Base-by-base conservation (phyloP, 2,888 invertebrate genomes). In the Lottia gigantea region DNA sequence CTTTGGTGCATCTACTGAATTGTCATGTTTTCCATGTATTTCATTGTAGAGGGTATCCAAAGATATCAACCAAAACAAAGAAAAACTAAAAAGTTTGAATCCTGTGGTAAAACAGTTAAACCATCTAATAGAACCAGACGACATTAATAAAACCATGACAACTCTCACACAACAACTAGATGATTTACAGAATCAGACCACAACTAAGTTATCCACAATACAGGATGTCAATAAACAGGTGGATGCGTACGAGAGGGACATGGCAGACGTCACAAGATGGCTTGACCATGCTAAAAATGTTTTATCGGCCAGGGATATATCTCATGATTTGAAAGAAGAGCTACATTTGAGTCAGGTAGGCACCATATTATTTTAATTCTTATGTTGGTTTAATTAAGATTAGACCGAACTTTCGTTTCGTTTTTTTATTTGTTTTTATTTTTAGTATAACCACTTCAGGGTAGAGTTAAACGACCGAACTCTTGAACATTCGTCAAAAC, bases 221-320 rank as follows among this genome's bases (percentile, higher is more conserved):
- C 95, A 95, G 91, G 97, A 97, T 90, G 93, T 95, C 68, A 93
- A 94, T 65, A 96, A 96, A 88, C 96, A 97, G 90, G 97, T 97
- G 95, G 96, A 96, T 87, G 95, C 97, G 89, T 97, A 96, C 89
- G 96, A 97, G 89, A 94, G 92, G 88, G 97, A 97, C 89, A 92
- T 97, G 88, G 94, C 95, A 88, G 96, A 97, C 81, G 94, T 95
- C 64, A 93, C 93, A 74, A 91, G 91, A 78, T 97, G 96, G 96
- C 92, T 96, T 80, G 96, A 96, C 74, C 95, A 95, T 85, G 93
- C 95, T 12, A 91, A 92, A 78, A 92, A 78, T 11, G 78, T 79
- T 25, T 74, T 84, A 31, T 78, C 79, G 16, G 76, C 80, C 75
- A 78, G 79, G 68, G 84, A 84, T 72, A 78, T 83, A n/a, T 78